Evolutionary conservation across 1,140 invertebrate species (phyloP), one percentile per base, ranked within the genome.

Genomic region (Plodia interpunctella): DNA sequence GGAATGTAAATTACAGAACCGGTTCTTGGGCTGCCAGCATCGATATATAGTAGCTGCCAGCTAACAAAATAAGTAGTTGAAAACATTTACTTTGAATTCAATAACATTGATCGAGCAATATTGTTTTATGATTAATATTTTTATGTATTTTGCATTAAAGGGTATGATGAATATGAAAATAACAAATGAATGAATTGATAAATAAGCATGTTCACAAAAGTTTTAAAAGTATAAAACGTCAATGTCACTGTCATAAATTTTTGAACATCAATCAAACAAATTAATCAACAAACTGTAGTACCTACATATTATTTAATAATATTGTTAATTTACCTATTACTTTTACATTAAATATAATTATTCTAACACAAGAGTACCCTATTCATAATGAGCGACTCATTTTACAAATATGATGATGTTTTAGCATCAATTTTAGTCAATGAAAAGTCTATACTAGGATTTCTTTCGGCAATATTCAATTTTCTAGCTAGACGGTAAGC

Each of bases 401-500:
- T 67, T 18, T 57, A 69, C 49, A 80, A 84, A 65, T 88, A 88
- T 60, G 86, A 88, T 55, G 78, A 87, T 49, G 65, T 75, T 28
- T 65, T 88, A 53, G 64, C 78, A 55, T 78, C 74, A 11, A 88
- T 88, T 58, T 66, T 87, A 55, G 79, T 83, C 4, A 80, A 93
- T 59, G 92, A 93, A 25, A 93, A 92, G 69, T 92, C 92, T 3
- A 86, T 94, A 18, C 83, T 90, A 5, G 91, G 90, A 20, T 94
- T 95, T 76, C 74, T 95, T 10, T 92, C 94, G 58, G 78, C 91
- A 11, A 90, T 94, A 65, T 94, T 94, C 74, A 93, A 93, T 17
- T 95, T 94, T 82, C 77, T 94, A 54, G 90, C 90, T 11, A 85
- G 92, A 78, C 91, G 92, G 92, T 93, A 89, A 72, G 70, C 72